Base-by-base conservation (phyloP, 2,113 vertebrate species). In the Platichthys stellatus region DNA sequence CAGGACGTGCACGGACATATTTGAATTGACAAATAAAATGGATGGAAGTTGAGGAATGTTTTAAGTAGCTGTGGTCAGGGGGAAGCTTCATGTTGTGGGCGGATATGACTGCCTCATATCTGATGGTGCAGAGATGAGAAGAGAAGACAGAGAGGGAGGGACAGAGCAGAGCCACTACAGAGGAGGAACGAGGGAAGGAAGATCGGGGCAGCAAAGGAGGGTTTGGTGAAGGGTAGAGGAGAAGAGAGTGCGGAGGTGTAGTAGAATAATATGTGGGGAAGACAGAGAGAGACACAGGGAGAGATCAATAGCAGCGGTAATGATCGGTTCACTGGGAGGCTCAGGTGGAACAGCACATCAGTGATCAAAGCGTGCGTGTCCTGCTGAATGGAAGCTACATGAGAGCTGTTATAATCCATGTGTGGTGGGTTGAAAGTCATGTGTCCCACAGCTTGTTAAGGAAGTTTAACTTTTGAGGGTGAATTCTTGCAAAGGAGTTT, bases 281-380 rank as follows among this genome's bases (percentile, higher is more conserved):
- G 69, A 70, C 12, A 53, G 63, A 65, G 57, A 70, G 58, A 78
- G 1, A 9, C 20, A 59, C 20, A 56, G 54, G 23, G 63, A 45
- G 49, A 43, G 23, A 85, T 89, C 82, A 76, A 85, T 88, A 70
- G 7, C 43, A 12, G 24, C 15, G 60, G 67, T 78, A 84, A 88
- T 76, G 78, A 89, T 80, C 23, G 6, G 68, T 54, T 72, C 38
- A 23, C 58, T 47, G 72, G 11, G 67, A 70, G 73, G 73, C 79
- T 84, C 76, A 81, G 76, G 76, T 82, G 63, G 7, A 75, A 47
- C 24, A 63, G 38, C 23, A 21, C 53, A 43, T 43, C 57, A 3
- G 13, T 73, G 43, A 81, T 77, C 69, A 84, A 80, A 88, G 78
- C 2, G 8, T 69, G 43, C 31, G 74, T 59, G 82, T 69, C 61